phyloP scores from a whole-genome alignment of 2,888 invertebrate species.

The Caenorhabditis sp. region DNA sequence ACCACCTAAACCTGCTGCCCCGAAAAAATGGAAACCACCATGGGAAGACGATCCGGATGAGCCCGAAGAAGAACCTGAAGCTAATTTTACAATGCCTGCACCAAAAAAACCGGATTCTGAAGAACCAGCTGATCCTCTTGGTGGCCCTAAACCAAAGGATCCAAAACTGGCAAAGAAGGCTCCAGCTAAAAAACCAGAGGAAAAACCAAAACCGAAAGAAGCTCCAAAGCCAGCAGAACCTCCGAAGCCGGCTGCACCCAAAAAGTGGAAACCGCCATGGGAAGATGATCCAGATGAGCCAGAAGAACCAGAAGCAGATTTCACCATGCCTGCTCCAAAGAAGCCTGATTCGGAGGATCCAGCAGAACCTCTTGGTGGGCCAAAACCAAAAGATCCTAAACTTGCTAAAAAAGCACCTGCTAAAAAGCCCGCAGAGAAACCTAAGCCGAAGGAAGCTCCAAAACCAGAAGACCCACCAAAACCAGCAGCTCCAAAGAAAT shows the following conservation, averaged over 20 bases:
- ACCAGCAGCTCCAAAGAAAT: slow-evolving; percentile 55
- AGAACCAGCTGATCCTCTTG: slow-evolving; percentile 33
- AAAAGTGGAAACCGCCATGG: slow-evolving; percentile 50
- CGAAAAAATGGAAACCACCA: slow-evolving; percentile 28
- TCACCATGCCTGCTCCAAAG: slow-evolving; percentile 52
- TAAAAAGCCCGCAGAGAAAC: slow-evolving; percentile 27
- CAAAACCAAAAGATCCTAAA: slow-evolving; percentile 65
- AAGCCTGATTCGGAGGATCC: slow-evolving; percentile 58
- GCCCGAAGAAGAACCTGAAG: slow-evolving; percentile 31
- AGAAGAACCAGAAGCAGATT: slow-evolving; percentile 50
- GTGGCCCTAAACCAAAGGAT: slow-evolving; percentile 26
- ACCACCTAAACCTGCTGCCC: slow-evolving; percentile 12
- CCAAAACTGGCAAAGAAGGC: slow-evolving; percentile 46
- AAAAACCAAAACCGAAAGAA: slow-evolving; percentile 36
- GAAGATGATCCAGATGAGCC: slow-evolving; percentile 51
- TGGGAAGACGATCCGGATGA: slow-evolving; percentile 30
- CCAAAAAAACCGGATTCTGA: slow-evolving; percentile 54
- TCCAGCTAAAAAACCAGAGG: slow-evolving; percentile 2
- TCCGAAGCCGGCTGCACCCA: slow-evolving; percentile 28
- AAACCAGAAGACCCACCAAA: slow-evolving; percentile 44
- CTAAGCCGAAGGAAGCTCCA: slow-evolving; percentile 21
- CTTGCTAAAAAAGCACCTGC: slow-evolving; percentile 18
- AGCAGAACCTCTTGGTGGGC: slow-evolving; percentile 55
- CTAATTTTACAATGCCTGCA: slow-evolving; percentile 50
- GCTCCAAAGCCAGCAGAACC: slow-evolving; percentile 15